Evolutionary conservation across 1,140 invertebrate genomes (phyloP).

Genomic region (Anoplophora glabripennis): DNA sequence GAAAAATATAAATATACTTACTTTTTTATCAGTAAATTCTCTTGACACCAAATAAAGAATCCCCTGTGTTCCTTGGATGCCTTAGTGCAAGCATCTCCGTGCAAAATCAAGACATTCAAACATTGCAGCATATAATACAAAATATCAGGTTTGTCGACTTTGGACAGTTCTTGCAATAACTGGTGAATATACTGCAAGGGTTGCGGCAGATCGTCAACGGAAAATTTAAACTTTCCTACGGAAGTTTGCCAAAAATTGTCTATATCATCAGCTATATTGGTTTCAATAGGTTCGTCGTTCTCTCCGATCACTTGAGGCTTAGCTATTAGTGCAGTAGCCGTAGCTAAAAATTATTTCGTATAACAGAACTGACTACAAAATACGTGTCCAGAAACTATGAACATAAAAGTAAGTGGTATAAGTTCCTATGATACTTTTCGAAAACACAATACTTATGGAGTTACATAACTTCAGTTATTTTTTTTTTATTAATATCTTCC

Average conservation of each 20-base stretch:
- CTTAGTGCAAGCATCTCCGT: constrained; percentile 88
- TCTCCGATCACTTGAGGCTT: constrained; percentile 64
- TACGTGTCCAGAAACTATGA: no score
- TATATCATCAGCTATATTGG: constrained; percentile 66
- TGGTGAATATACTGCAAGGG: constrained; percentile 91
- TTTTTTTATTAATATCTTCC: no score
- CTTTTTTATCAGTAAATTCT: constrained; percentile 94
- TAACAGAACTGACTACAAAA: no score
- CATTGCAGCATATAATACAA: constrained; percentile 91
- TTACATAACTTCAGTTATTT: no score
- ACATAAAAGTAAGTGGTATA: no score
- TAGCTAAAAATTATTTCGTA: constrained; percentile 48
- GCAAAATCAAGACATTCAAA: constrained; percentile 86
- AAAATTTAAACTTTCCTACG: constrained; percentile 88
- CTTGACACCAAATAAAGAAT: constrained; percentile 97
- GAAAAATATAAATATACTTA: no score
- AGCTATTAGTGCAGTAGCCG: constrained; percentile 62
- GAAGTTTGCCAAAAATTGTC: constrained; percentile 89
- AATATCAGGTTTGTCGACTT: constrained; percentile 85
- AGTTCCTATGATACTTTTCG: no score
- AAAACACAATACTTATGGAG: no score
- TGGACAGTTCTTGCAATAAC: constrained; percentile 79
- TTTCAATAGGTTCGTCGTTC: constrained; percentile 64
- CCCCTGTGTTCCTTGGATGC: constrained; percentile 87
- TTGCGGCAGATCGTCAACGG: constrained; percentile 86